phyloP scores from a whole-genome alignment of 2,797 vertebrate genomes.

The Bufotes viridis region DNA sequence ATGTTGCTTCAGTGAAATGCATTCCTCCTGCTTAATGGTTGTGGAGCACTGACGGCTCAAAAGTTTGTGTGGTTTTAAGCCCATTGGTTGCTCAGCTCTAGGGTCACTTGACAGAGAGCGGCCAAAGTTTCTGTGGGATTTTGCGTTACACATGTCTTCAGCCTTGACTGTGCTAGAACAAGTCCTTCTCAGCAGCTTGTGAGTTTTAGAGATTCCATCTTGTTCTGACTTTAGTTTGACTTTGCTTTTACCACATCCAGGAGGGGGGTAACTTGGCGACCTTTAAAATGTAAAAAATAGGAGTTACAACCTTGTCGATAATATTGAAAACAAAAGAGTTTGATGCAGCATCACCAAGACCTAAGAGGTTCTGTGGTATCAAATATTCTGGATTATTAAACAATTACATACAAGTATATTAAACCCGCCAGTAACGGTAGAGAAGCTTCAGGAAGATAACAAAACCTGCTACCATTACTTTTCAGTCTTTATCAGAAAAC shows the following conservation, averaged over 20 bases:
- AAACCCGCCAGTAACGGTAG: too few species aligned
- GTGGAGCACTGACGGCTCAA: conserved; percentile 79
- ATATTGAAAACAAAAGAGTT: too few species aligned
- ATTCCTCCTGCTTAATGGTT: conserved; percentile 79
- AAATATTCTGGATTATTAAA: background rate
- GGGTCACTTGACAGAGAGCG: conserved; percentile 83
- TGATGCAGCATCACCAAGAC: background rate
- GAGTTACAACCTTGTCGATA: background rate
- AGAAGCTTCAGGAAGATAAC: too few species aligned
- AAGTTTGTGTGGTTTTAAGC: conserved; percentile 83
- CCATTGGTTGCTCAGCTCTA: conserved; percentile 77
- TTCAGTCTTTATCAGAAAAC: too few species aligned
- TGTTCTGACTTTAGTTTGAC: conserved; percentile 87
- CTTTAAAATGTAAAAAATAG: conserved; percentile 67
- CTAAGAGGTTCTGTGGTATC: background rate
- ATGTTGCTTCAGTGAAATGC: conserved; percentile 78
- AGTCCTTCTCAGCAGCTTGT: conserved; percentile 84
- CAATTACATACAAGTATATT: background rate
- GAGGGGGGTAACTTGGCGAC: conserved; percentile 90
- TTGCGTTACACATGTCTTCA: conserved; percentile 78
- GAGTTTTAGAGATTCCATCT: conserved; percentile 86
- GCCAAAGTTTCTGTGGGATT: conserved; percentile 83
- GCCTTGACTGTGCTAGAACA: conserved; percentile 82
- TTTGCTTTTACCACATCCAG: conserved; percentile 87
- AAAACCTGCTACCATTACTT: too few species aligned